These are phyloP conservation scores for Puntigrus tetrazona DNA, from an alignment of 2,113 vertebrate species.

Conservation along the genomic window DNA sequence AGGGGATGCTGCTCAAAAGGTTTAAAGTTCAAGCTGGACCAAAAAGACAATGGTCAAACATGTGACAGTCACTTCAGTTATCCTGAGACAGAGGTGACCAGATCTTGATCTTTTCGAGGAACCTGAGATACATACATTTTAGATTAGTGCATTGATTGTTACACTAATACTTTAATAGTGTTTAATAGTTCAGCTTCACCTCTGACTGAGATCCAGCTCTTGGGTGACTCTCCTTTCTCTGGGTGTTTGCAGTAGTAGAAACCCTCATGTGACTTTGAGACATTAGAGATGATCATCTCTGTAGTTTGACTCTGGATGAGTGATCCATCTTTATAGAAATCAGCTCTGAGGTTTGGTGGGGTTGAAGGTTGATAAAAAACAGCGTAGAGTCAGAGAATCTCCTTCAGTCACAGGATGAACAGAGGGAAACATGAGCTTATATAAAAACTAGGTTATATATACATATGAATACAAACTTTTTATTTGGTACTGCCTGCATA, in stretches of 20 bases:
- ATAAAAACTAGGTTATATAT: no score
- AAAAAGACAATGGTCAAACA: neutral
- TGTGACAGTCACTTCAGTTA: neutral
- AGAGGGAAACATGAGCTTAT: neutral
- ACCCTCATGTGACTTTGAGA: no score
- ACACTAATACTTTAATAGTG: neutral
- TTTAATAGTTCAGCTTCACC: neutral
- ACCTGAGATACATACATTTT: neutral
- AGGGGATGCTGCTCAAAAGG: neutral
- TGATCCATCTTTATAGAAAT: conserved; percentile 51
- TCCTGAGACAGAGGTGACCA: neutral
- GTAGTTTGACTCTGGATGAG: no score
- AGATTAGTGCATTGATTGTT: neutral
- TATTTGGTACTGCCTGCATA: no score
- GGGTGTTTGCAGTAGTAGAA: no score
- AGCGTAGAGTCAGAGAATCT: conserved; percentile 41
- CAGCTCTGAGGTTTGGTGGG: neutral
- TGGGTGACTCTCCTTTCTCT: conserved; percentile 12
- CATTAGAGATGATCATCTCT: no score
- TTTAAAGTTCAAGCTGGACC: neutral
- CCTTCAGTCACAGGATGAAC: conserved; percentile 45
- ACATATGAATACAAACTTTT: no score
- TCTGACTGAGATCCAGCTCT: conserved; percentile 48
- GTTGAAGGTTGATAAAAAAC: neutral
- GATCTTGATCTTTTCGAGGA: neutral